Percentiles rank a stretch among this genome's conserved stretches.
Evolutionary conservation across 2,113 vertebrate genomes (phyloP).

Genomic region (Girardinichthys multiradiatus): DNA sequence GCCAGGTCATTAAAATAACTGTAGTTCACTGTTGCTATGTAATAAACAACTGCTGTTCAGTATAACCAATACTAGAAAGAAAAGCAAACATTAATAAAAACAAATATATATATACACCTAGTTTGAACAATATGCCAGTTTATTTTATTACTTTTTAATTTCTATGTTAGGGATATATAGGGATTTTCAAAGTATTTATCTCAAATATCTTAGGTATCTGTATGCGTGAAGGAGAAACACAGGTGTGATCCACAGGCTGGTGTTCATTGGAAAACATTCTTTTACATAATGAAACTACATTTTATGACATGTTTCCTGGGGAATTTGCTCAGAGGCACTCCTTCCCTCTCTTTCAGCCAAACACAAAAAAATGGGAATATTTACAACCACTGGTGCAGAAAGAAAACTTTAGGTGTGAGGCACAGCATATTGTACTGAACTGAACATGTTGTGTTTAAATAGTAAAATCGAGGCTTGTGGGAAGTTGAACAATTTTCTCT

Average conservation of each 20-base stretch:
- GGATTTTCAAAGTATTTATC: not conserved
- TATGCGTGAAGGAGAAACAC: not conserved
- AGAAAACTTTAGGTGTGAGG: slow-evolving; percentile 33
- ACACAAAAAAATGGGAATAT: slow-evolving; percentile 27
- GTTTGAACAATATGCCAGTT: too few species aligned
- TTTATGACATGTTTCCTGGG: slow-evolving; percentile 37
- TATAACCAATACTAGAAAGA: not conserved
- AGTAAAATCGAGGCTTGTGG: slow-evolving; percentile 15
- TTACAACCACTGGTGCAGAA: slow-evolving; percentile 42
- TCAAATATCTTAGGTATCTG: not conserved
- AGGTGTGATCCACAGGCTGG: slow-evolving; percentile 26
- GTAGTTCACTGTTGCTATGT: slow-evolving; percentile 30
- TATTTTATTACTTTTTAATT: too few species aligned
- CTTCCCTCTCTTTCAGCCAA: slow-evolving; percentile 34
- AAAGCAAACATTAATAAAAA: not conserved
- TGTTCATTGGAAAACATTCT: not conserved
- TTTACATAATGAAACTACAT: slow-evolving; percentile 40
- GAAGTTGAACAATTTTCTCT: not conserved
- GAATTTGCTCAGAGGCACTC: slow-evolving; percentile 46
- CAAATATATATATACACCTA: too few species aligned
- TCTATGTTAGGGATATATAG: not conserved
- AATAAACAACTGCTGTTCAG: slow-evolving; percentile 13
- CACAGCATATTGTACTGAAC: slow-evolving; percentile 16
- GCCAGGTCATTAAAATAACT: slow-evolving; percentile 1
- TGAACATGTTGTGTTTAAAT: slow-evolving; percentile 37